phyloP scores from a whole-genome alignment of 2,113 vertebrate genomes.

The Bujurquina vittata region DNA sequence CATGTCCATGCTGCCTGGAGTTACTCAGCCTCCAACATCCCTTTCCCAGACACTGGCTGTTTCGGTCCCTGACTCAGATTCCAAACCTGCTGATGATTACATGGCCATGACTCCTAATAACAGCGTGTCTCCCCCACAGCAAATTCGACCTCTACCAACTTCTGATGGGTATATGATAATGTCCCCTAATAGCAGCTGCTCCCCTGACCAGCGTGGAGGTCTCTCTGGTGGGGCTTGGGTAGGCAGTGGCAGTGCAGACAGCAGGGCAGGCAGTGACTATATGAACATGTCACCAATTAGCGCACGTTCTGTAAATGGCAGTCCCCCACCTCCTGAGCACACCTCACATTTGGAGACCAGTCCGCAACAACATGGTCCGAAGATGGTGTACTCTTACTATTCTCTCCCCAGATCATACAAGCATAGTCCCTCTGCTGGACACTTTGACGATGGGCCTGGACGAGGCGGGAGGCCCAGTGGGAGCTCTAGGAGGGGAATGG shows the following conservation, averaged over 20 bases:
- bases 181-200: constrained; percentile 83
- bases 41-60: constrained; percentile 71
- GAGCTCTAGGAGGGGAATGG: constrained; percentile 50
- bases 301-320: constrained; percentile 75
- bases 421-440: constrained; percentile 67
- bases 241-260: constrained; percentile 76
- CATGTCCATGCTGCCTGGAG: constrained; percentile 84
- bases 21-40: constrained; percentile 66
- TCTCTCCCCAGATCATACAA: constrained; percentile 83
- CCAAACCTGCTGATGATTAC: constrained; percentile 80
- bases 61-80: constrained; percentile 69
- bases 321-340: constrained; percentile 70
- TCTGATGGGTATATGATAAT: constrained; percentile 85
- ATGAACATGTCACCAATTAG: constrained; percentile 87
- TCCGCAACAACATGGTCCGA: constrained; percentile 73
- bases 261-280: constrained; percentile 80
- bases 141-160: constrained; percentile 70
- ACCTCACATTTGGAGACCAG: constrained; percentile 52
- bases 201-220: constrained; percentile 79
- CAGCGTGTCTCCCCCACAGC: constrained; percentile 82
- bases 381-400: constrained; percentile 82
- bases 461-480: constrained; percentile 69
- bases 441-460: constrained; percentile 72
- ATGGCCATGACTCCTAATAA: constrained; percentile 83
- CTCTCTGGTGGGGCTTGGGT: constrained; percentile 66